Base-by-base conservation (phyloP, 2,797 vertebrate species). In the Mastacembelus armatus region DNA sequence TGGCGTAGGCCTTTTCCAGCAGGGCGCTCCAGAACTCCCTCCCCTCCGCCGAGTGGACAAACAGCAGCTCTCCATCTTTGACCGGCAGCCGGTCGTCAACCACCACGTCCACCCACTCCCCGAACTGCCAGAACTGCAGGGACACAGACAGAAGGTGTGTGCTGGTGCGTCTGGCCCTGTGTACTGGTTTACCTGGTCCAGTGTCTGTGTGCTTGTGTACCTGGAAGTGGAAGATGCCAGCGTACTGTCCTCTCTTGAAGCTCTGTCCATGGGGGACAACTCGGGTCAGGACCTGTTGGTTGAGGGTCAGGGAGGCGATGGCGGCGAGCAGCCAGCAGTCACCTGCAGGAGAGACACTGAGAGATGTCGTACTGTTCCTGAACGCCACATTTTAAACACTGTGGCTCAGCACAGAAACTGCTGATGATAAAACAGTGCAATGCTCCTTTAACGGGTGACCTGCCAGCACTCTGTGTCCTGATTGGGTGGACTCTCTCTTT, bases 291-390 rank as follows among this genome's bases (percentile, higher is more conserved):
- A 98, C 75, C 5, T 96, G 93, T 19, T 94, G 74, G 32, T 97
- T 94, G 71, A 98, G 72, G 2, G 96, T 98, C 68, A 98, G 93
- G 19, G 96, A 98, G 10, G 96, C 96, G 6, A 98, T 97, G 77
- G 96, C 96, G 0, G 96, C 96, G 60, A 97, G 89, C 19, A 98
- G 91, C 96, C 96, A 98, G 84, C 96, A 98, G 91, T 98, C 96
- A 54, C 96, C 96, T 97, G 80, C 19, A 38, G 3, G 33, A 64
- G 4, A 67, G 51, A 36, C 9, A 65, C 18, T 18, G 4, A 54
- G 64, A 14, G 30, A 65, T 40, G n/a, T n/a, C n/a, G n/a, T n/a
- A n/a, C n/a, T n/a, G n/a, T n/a, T n/a, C n/a, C n/a, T n/a, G n/a
- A n/a, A n/a, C n/a, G n/a, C n/a, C n/a, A n/a, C n/a, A n/a, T n/a